Base-by-base conservation (phyloP, 2,888 invertebrate genomes). In the Caenorhabditis sp. region DNA sequence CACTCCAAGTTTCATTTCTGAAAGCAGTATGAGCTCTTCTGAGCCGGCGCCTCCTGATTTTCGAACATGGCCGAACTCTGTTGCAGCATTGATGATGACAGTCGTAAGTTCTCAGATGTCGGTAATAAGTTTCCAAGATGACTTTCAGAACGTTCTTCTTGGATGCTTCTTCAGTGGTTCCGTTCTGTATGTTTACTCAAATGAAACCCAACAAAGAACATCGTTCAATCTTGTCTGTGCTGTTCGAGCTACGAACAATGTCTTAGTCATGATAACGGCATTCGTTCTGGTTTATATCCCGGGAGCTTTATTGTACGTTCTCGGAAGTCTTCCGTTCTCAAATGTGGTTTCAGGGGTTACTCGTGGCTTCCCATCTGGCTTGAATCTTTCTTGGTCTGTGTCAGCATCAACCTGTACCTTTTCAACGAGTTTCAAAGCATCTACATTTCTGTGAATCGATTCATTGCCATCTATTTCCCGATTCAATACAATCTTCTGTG, bases 361-460 rank as follows among this genome's bases (percentile, higher is more conserved):
- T 73, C 73, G 4, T 24, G 49, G 5, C 38, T 51, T n/a, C 63
- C 64, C 14, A 26, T n/a, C 6, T 74, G 74, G 74, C 19, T 74
- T 1, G 76, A 76, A 5, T 76, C 76, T 0, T 10, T 68, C 26
- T 49, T 76, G 8, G 24, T 76, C 3, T 66, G 68, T 38, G 31
- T 59, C 14, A 58, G 68, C 12, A 35, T 76, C 49, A 76, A 76
- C 38, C 49, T 68, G 7, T 76, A 76, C 6, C 24, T 76, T 0
- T 76, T 49, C 49, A 76, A 76, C 16, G 76, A 76, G 22, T 76
- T 76, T 49, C 76, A 76, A 68, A 76, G 76, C 38, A 76, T 68
- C 24, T 76, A 76, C 26, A 76, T 76, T 19, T 68, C 76, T 1
- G 28, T 76, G 12, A 76, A 76, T 31, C 58, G 76, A 3, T 68